phyloP scores from a whole-genome alignment of 2,113 vertebrate species.

The Plotosus lineatus region DNA sequence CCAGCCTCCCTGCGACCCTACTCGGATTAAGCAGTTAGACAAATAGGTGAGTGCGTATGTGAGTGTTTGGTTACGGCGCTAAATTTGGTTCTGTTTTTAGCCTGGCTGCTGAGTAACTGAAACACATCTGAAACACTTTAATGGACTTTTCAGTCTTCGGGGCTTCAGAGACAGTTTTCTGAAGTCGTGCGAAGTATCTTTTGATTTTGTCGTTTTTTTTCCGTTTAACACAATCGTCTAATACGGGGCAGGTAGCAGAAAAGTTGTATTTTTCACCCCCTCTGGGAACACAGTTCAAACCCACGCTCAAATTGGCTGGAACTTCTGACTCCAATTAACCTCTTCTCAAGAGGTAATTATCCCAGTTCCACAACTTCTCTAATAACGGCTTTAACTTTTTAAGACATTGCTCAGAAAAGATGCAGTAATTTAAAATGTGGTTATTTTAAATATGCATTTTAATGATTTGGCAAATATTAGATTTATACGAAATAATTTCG shows the following conservation, averaged over 20 bases:
- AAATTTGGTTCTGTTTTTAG: neutral
- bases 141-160: neutral
- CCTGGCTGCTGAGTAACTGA: too few relatives aligned
- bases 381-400: neutral
- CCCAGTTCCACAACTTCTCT: neutral
- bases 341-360: conserved; percentile 22
- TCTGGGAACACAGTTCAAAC: neutral
- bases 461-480: neutral
- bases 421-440: neutral
- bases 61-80: too few relatives aligned
- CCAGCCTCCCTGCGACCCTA: too few relatives aligned
- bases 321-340: conserved; percentile 27
- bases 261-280: neutral
- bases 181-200: neutral
- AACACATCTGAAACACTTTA: neutral
- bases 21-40: too few relatives aligned
- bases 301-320: conserved; percentile 1
- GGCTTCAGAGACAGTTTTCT: neutral
- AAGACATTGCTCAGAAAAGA: neutral
- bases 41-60: too few relatives aligned
- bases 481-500: neutral
- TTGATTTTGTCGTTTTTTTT: neutral
- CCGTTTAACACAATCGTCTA: neutral
- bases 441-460: neutral
- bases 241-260: neutral